Percentiles rank a stretch among this genome's conserved stretches.
phyloP scores from a whole-genome alignment of 2,888 invertebrate species.

The Drosophila koepferae region DNA sequence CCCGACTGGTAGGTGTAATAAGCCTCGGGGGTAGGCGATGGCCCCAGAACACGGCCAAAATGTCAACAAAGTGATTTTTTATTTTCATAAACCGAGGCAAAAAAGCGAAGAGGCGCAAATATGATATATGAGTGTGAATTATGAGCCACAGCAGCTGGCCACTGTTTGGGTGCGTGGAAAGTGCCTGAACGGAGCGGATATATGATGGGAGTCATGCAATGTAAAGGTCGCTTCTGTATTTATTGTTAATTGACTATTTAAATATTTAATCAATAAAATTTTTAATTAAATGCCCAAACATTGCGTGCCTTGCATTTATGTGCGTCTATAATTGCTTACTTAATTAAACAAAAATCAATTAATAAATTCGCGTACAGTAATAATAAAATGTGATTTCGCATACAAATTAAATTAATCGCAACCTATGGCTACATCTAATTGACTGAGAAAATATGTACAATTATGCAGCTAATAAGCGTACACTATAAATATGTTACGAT shows the following conservation, averaged over 20 bases:
- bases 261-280: slow-evolving; percentile 48
- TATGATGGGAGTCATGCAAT: neutral
- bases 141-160: slow-evolving; percentile 60
- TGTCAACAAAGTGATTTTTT: slow-evolving; percentile 74
- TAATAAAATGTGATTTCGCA: slow-evolving; percentile 18
- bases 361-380: slow-evolving; percentile 9
- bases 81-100: slow-evolving; percentile 55
- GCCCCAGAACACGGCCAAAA: slow-evolving; percentile 28
- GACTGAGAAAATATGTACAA: neutral
- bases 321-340: slow-evolving; percentile 27
- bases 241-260: slow-evolving; percentile 55
- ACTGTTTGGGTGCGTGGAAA: slow-evolving; percentile 40
- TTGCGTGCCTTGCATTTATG: slow-evolving; percentile 26
- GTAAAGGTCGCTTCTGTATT: neutral
- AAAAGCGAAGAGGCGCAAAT: slow-evolving; percentile 40
- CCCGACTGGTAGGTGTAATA: slow-evolving; percentile 29
- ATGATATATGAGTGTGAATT: slow-evolving; percentile 56
- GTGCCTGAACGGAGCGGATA: slow-evolving; percentile 30
- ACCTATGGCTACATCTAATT: too few relatives aligned
- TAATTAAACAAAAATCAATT: slow-evolving; percentile 16
- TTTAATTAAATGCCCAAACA: slow-evolving; percentile 44
- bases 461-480: neutral
- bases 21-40: slow-evolving; percentile 1
- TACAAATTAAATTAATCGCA: too few relatives aligned
- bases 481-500: neutral